A percentile compares a stretch with the other conserved stretches of the same genome.
These are phyloP conservation scores for Lomographa bimaculata DNA, from an alignment of 2,888 invertebrate species.

Conservation along the genomic window DNA sequence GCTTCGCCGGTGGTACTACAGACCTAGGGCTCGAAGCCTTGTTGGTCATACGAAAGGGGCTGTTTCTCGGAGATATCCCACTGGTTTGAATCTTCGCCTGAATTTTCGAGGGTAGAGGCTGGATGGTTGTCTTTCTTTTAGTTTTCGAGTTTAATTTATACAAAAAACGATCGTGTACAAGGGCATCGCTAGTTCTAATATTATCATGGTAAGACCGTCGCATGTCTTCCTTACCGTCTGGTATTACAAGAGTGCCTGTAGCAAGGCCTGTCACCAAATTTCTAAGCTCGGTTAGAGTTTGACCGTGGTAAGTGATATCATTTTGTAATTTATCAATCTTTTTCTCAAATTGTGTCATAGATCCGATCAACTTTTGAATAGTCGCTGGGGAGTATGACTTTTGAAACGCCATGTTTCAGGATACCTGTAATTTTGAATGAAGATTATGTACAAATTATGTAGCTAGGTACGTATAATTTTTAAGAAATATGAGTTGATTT, in stretches of 20 bases:
- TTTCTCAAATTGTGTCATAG: conserved; percentile 59
- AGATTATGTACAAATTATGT: too few species aligned
- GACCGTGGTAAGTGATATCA: conserved; percentile 57
- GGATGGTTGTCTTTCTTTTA: too few species aligned
- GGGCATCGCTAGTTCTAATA: too few species aligned
- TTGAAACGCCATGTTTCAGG: conserved; percentile 44
- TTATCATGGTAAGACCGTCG: too few species aligned
- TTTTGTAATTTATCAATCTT: conserved; percentile 64
- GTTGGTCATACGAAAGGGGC: conserved; percentile 4
- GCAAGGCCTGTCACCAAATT: conserved; percentile 51
- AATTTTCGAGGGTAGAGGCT: conserved; percentile 38
- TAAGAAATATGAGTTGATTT: too few species aligned
- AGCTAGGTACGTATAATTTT: too few species aligned
- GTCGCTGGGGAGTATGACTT: conserved; percentile 41
- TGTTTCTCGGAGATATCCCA: conserved; percentile 1
- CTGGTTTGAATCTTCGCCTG: conserved; percentile 43
- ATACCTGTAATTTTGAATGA: too few species aligned
- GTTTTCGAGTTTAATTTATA: too few species aligned
- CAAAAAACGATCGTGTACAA: too few species aligned
- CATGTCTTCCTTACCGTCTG: conserved; percentile 34
- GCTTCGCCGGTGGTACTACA: conserved; percentile 21
- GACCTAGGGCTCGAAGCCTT: conserved; percentile 29
- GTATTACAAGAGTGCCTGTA: conserved; percentile 34
- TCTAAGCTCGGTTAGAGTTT: conserved; percentile 58
- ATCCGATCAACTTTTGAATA: conserved; percentile 50